These are phyloP conservation scores for Lates japonicus DNA, from an alignment of 2,797 vertebrate species.

Conservation along the genomic window DNA sequence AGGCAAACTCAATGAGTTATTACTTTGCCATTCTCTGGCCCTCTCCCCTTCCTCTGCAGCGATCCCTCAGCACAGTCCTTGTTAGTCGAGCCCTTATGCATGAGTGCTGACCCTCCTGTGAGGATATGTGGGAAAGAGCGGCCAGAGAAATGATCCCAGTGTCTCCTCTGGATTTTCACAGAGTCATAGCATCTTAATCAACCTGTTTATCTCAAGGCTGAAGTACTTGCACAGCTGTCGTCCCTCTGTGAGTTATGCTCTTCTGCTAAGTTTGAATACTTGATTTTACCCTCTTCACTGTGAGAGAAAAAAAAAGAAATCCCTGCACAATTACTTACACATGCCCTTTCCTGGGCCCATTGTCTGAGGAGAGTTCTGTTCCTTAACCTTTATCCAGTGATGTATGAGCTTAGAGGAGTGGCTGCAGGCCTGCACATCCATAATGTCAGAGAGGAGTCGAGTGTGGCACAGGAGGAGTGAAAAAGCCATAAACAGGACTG, in stretches of 20 bases:
- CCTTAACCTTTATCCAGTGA: constrained; percentile 83
- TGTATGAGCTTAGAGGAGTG: constrained; percentile 71
- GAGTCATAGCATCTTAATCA: constrained; percentile 44
- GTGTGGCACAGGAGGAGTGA: constrained; percentile 44
- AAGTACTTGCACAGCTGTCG: background rate
- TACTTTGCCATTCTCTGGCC: background rate
- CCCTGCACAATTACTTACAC: constrained; percentile 72
- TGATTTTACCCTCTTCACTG: constrained; percentile 66
- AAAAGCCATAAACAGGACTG: constrained; percentile 55
- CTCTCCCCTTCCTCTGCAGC: background rate
- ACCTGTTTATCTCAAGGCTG: constrained; percentile 36
- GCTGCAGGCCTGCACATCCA: constrained; percentile 72
- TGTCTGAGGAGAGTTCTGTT: constrained; percentile 72
- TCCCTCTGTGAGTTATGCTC: constrained; percentile 29
- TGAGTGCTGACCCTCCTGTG: constrained; percentile 41
- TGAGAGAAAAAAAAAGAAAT: constrained; percentile 39
- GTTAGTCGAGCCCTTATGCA: constrained; percentile 27
- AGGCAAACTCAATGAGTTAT: background rate
- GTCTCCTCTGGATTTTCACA: constrained; percentile 31
- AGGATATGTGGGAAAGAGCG: constrained; percentile 13
- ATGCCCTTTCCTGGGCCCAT: constrained; percentile 73
- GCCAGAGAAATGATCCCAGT: constrained; percentile 10
- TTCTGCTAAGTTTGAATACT: constrained; percentile 63
- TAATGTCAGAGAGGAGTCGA: constrained; percentile 65
- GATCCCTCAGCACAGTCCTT: constrained; percentile 15